These are phyloP conservation scores for Plumapathes pennacea DNA, from an alignment of 92 coral and sea anemone genomes.

Conservation along the genomic window DNA sequence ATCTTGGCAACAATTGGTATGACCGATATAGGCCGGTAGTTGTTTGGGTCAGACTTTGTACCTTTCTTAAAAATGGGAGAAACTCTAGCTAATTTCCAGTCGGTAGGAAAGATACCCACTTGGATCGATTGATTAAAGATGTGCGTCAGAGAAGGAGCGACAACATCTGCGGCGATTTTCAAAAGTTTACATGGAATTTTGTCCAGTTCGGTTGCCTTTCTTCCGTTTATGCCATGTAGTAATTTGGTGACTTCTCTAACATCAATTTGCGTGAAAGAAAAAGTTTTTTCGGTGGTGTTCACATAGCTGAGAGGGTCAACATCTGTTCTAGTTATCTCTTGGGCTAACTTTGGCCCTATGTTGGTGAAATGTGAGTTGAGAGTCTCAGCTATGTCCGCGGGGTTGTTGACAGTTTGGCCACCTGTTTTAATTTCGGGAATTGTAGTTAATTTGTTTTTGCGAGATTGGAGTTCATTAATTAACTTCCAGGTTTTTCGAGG, in stretches of 20 bases:
- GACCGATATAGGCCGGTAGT: slow-evolving; percentile 12
- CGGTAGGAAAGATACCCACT: slow-evolving; percentile 12
- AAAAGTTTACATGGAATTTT: slow-evolving; percentile 29
- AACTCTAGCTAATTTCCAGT: slow-evolving; percentile 29
- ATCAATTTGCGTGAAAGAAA: slow-evolving; percentile 24
- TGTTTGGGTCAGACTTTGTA: slow-evolving; percentile 5
- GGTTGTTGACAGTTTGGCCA: slow-evolving; percentile 2
- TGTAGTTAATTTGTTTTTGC: slow-evolving; percentile 22
- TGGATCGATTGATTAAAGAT: slow-evolving; percentile 24
- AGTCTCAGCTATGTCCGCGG: slow-evolving; percentile 28
- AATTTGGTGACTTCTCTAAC: slow-evolving; percentile 28
- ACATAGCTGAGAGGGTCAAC: slow-evolving; percentile 24
- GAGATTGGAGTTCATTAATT: slow-evolving; percentile 50
- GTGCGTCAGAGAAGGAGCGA: slow-evolving; percentile 23
- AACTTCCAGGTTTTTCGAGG: slow-evolving; percentile 37
- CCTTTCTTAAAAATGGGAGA: slow-evolving; percentile 12
- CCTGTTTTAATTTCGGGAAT: slow-evolving; percentile 11
- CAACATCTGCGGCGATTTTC: slow-evolving; percentile 29
- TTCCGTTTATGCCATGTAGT: slow-evolving; percentile 20
- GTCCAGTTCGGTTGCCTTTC: slow-evolving; percentile 37
- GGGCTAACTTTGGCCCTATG: slow-evolving; percentile 23
- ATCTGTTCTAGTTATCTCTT: slow-evolving; percentile 13
- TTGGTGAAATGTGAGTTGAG: slow-evolving; percentile 21
- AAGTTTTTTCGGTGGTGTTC: slow-evolving; percentile 14
- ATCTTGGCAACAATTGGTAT: slow-evolving; percentile 16